Percentiles rank a stretch among this genome's conserved stretches.
Evolutionary conservation across 2,113 vertebrate genomes (phyloP).

Genomic region (Haemorhous mexicanus): DNA sequence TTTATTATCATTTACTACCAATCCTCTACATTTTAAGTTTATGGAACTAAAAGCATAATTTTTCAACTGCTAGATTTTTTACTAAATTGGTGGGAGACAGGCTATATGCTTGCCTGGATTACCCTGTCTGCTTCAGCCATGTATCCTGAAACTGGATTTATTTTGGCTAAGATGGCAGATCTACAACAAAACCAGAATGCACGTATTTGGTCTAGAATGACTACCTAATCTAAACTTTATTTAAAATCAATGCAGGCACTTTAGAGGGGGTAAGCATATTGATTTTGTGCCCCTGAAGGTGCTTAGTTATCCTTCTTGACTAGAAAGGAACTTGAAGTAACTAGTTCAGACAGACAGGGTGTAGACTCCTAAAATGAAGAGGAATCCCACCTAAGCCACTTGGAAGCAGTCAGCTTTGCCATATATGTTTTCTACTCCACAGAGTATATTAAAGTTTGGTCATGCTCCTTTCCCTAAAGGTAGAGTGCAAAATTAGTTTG

Average conservation of each 20-base stretch:
- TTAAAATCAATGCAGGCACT: background rate
- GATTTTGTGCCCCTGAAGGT: background rate
- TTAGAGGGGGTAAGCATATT: background rate
- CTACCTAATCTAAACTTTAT: background rate
- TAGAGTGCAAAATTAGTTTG: constrained; percentile 31
- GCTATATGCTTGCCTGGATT: background rate
- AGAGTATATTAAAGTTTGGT: background rate
- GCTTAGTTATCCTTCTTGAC: background rate
- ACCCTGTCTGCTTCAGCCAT: background rate
- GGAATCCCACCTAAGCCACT: background rate
- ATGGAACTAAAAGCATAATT: accelerated
- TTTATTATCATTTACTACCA: background rate
- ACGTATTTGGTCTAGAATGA: background rate
- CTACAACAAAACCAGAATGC: background rate
- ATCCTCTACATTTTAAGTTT: background rate
- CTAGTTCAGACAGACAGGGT: background rate
- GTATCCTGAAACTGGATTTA: background rate
- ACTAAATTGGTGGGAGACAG: background rate
- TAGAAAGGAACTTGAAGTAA: background rate
- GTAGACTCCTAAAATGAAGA: background rate
- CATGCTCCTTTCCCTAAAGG: constrained; percentile 23
- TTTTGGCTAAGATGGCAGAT: background rate
- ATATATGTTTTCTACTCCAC: background rate
- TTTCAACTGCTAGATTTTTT: background rate
- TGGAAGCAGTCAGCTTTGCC: background rate